A percentile compares a stretch with the other conserved stretches of the same genome.
Evolutionary conservation across 2,113 vertebrate species (phyloP).

Genomic region (Riparia riparia): DNA sequence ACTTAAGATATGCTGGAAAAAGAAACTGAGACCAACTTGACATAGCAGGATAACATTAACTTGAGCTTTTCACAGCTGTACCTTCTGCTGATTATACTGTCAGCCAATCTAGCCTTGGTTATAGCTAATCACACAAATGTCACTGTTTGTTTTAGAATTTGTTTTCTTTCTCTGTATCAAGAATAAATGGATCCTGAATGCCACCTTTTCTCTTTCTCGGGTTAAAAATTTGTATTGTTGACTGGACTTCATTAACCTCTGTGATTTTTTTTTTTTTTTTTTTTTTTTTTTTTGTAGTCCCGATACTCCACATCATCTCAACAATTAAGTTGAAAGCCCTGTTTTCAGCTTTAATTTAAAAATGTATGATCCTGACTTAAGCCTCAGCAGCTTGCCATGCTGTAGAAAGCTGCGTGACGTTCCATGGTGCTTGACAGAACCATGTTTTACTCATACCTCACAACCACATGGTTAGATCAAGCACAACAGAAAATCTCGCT

Average conservation of each 20-base stretch:
- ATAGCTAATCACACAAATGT: constrained; percentile 70
- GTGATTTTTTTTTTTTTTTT: constrained; percentile 10
- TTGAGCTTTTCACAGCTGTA: constrained; percentile 87
- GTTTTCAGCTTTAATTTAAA: constrained; percentile 69
- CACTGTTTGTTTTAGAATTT: constrained; percentile 62
- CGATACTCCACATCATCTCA: constrained; percentile 68
- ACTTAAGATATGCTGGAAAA: constrained; percentile 76
- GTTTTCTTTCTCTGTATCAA: constrained; percentile 62
- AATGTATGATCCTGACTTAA: constrained; percentile 76
- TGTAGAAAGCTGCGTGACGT: constrained; percentile 98
- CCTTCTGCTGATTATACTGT: constrained; percentile 82
- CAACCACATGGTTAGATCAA: constrained; percentile 99
- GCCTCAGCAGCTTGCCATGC: constrained; percentile 92
- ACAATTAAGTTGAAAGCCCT: constrained; percentile 63
- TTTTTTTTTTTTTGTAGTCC: constrained; percentile 37
- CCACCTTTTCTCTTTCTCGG: constrained; percentile 59
- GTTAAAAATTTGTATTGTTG: constrained; percentile 23
- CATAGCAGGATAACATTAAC: constrained; percentile 76
- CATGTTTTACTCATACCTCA: constrained; percentile 99
- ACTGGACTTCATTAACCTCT: constrained; percentile 59
- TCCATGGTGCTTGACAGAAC: constrained; percentile 99
- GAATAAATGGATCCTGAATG: constrained; percentile 63
- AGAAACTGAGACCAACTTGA: constrained; percentile 77
- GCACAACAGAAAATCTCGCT: constrained; percentile 99
- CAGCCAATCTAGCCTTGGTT: constrained; percentile 73